phyloP scores from a whole-genome alignment of 2,888 invertebrate species.

The Conchocele bisecta region DNA sequence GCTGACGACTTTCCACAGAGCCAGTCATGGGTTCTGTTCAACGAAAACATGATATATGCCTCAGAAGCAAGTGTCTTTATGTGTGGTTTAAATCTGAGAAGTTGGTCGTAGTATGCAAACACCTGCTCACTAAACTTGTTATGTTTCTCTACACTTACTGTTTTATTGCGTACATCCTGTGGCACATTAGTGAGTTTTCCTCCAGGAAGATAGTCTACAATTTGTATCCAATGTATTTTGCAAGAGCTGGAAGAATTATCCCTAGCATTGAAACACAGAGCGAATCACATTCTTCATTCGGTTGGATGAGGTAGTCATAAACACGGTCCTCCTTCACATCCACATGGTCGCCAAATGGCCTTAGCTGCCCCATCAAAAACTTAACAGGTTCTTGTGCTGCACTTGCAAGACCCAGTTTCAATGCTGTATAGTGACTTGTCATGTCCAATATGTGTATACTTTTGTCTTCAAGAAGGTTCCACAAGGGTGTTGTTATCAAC shows the following conservation, averaged over 20 bases:
- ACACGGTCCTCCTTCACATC: conserved; percentile 26
- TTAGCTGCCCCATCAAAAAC: conserved; percentile 17
- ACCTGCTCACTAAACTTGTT: conserved; percentile 2
- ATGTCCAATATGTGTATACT: conserved; percentile 26
- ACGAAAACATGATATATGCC: conserved; percentile 8
- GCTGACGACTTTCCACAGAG: background rate
- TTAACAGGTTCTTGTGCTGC: conserved; percentile 14
- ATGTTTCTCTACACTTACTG: conserved; percentile 1
- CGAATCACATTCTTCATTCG: conserved; percentile 25
- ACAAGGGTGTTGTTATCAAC: conserved; percentile 19
- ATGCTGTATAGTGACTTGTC: conserved; percentile 23
- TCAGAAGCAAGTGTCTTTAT: conserved; percentile 27
- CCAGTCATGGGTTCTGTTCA: conserved; percentile 7
- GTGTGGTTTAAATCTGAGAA: conserved; percentile 27
- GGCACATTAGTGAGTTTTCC: conserved; percentile 10
- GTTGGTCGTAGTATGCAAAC: conserved; percentile 29
- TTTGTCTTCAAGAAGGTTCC: conserved; percentile 32
- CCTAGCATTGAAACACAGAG: conserved; percentile 24
- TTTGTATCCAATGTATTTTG: conserved; percentile 18
- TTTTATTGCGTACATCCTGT: conserved; percentile 18
- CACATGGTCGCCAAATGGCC: conserved; percentile 13
- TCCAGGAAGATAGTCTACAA: conserved; percentile 30
- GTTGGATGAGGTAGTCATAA: conserved; percentile 12
- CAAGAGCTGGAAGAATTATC: conserved; percentile 12
- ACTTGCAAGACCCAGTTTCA: conserved; percentile 21